These are phyloP conservation scores for Buphagus erythrorhynchus DNA, from an alignment of 2,797 vertebrate species.

Conservation along the genomic window DNA sequence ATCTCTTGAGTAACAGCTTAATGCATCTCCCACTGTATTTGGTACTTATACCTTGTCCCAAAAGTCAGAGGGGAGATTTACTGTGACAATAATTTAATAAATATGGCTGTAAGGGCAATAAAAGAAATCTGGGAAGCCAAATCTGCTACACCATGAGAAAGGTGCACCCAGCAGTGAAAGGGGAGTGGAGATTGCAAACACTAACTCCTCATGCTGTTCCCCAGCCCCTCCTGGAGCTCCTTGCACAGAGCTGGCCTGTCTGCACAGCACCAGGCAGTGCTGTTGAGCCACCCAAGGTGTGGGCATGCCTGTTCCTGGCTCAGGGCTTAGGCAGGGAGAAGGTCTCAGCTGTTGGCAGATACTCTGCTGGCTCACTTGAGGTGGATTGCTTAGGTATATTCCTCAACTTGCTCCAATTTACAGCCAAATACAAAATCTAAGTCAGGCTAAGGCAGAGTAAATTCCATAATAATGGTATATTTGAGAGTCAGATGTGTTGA, in stretches of 20 bases:
- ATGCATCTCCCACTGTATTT: background rate
- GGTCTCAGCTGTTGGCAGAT: background rate
- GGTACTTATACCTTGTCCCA: background rate
- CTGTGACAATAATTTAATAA: background rate
- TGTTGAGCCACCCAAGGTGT: background rate
- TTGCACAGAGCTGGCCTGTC: background rate
- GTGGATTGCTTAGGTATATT: background rate
- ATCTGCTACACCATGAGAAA: background rate
- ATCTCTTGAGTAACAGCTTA: background rate
- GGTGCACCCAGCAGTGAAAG: background rate
- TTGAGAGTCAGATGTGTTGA: background rate
- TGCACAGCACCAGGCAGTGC: background rate
- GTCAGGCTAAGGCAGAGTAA: background rate
- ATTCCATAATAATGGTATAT: background rate
- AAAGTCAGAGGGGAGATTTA: background rate
- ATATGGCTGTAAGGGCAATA: background rate
- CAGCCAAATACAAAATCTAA: background rate
- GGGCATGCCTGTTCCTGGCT: background rate
- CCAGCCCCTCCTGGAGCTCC: background rate
- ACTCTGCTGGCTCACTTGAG: background rate
- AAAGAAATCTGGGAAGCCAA: background rate
- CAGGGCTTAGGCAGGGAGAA: background rate
- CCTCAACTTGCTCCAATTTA: background rate
- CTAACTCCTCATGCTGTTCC: background rate
- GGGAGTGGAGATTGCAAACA: background rate